A percentile compares a stretch with the other conserved stretches of the same genome.
Conservation (phyloP, 2,797 vertebrate species). For the Myotis findleyi region DNA sequence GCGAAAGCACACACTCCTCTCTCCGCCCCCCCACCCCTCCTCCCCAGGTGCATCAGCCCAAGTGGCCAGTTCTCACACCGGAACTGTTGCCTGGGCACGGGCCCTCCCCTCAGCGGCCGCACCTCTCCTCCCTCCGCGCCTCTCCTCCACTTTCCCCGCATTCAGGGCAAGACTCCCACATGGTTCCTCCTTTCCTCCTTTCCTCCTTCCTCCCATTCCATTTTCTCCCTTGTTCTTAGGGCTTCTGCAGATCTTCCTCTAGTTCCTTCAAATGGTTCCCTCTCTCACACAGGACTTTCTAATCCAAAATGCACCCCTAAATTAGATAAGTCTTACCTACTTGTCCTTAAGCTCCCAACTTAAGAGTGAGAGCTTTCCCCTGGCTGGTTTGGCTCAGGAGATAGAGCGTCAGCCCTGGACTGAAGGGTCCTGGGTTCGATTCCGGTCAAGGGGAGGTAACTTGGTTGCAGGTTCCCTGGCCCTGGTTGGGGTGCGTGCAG, state of each 20-base stretch:
- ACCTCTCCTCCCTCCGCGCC: background rate
- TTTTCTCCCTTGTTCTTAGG: background rate
- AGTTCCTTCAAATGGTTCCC: background rate
- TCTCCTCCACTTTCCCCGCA: too few relatives aligned
- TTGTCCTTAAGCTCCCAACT: background rate
- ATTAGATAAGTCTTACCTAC: background rate
- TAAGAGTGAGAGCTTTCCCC: background rate
- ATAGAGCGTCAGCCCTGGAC: too few relatives aligned
- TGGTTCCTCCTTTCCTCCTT: background rate
- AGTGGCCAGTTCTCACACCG: background rate
- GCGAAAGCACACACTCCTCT: background rate
- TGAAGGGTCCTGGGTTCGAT: too few relatives aligned
- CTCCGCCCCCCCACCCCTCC: too few relatives aligned
- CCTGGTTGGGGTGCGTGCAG: too few relatives aligned
- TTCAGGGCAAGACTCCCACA: background rate
- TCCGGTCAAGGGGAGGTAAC: too few relatives aligned
- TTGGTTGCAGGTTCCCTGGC: too few relatives aligned
- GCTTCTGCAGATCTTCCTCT: background rate
- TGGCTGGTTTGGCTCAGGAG: too few relatives aligned
- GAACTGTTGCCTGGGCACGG: accelerated
- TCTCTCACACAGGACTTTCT: background rate
- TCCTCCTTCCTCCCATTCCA: background rate
- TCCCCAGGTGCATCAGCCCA: background rate
- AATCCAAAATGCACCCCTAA: background rate
- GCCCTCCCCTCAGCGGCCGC: accelerated